These are phyloP conservation scores for Augiades crinisus DNA, from an alignment of 2,888 invertebrate genomes.

Conservation along the genomic window DNA sequence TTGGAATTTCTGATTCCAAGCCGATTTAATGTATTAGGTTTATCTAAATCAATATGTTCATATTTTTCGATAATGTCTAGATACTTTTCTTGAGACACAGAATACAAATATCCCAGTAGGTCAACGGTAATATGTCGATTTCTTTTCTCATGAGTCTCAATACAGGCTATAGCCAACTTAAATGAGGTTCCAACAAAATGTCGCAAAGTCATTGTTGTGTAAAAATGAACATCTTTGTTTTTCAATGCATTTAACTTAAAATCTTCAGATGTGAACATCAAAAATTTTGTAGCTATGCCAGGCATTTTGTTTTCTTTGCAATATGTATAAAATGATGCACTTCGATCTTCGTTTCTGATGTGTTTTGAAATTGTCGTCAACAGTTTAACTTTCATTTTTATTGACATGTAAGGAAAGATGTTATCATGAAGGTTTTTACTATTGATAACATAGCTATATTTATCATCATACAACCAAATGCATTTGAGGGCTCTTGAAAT, in stretches of 20 bases:
- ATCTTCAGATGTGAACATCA: slow-evolving; percentile 44
- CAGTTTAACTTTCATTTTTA: slow-evolving; percentile 54
- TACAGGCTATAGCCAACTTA: slow-evolving; percentile 38
- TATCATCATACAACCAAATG: slow-evolving; percentile 48
- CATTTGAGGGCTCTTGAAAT: slow-evolving; percentile 54
- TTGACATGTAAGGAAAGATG: slow-evolving; percentile 56
- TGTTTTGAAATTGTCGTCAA: slow-evolving; percentile 42
- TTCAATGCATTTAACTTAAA: slow-evolving; percentile 46
- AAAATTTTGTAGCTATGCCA: slow-evolving; percentile 48
- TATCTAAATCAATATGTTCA: not conserved
- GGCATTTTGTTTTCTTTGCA: slow-evolving; percentile 40
- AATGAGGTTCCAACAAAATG: slow-evolving; percentile 47
- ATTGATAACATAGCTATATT: slow-evolving; percentile 45
- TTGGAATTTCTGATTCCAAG: slow-evolving; percentile 46
- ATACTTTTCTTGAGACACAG: slow-evolving; percentile 44
- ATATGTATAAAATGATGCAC: slow-evolving; percentile 46
- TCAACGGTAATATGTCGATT: slow-evolving; percentile 28
- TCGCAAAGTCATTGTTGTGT: slow-evolving; percentile 30
- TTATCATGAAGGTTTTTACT: slow-evolving; percentile 47
- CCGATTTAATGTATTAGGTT: not conserved
- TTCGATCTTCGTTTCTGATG: slow-evolving; percentile 42
- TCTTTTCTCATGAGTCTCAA: slow-evolving; percentile 3
- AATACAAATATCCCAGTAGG: slow-evolving; percentile 38
- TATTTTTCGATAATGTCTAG: slow-evolving; percentile 48
- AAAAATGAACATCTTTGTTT: slow-evolving; percentile 19